Percentiles rank a stretch among this genome's conserved stretches.
Conservation (phyloP, 2,888 invertebrate genomes). For the Pinctada fucata region DNA sequence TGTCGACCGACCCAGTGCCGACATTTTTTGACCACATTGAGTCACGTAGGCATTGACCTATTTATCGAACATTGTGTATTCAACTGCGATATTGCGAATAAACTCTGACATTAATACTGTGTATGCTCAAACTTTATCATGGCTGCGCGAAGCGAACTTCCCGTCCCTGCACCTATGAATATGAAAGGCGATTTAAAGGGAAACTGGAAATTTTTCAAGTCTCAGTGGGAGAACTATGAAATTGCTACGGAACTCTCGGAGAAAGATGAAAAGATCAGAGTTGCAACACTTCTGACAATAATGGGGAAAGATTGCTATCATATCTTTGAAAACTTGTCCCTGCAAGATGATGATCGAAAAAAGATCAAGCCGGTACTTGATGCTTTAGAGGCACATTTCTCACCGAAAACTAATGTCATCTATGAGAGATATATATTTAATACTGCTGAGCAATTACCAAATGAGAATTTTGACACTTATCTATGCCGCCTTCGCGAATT, state of each 20-base stretch:
- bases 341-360: conserved; percentile 11
- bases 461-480: neutral
- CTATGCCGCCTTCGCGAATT: conserved; percentile 1
- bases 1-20: too few relatives aligned
- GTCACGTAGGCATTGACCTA: too few relatives aligned
- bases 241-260: conserved; percentile 4
- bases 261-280: neutral
- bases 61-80: too few relatives aligned
- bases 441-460: conserved; percentile 5
- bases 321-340: neutral
- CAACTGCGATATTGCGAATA: too few relatives aligned
- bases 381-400: conserved; percentile 7
- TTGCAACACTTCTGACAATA: neutral
- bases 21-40: too few relatives aligned
- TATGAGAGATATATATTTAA: conserved; percentile 15
- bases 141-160: too few relatives aligned
- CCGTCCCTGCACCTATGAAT: too few relatives aligned
- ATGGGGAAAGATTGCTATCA: neutral
- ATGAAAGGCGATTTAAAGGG: conserved; percentile 6
- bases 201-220: conserved; percentile 21
- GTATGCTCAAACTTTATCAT: too few relatives aligned
- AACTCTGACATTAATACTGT: too few relatives aligned
- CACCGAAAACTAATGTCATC: conserved; percentile 8
- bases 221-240: conserved; percentile 28
- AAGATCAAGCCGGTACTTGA: neutral